These are phyloP conservation scores for Hartigia nigra DNA, from an alignment of 2,888 invertebrate species.

Conservation along the genomic window DNA sequence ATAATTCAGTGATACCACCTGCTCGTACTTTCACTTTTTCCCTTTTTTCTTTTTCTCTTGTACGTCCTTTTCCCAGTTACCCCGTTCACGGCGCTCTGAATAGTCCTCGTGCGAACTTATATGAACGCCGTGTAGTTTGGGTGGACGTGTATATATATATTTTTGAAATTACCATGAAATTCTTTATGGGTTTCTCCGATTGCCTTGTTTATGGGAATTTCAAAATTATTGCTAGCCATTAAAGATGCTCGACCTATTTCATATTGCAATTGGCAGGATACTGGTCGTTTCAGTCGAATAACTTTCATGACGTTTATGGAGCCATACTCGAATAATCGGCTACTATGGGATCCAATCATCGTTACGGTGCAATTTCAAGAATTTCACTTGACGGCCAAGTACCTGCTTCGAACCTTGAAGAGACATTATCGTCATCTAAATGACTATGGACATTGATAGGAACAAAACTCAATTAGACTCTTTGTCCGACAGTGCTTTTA, in stretches of 20 bases:
- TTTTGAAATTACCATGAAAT: not conserved
- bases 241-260: not conserved
- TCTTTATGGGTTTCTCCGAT: not conserved
- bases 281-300: not conserved
- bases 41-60: too few species aligned
- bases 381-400: not conserved
- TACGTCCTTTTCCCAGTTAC: not conserved
- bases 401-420: not conserved
- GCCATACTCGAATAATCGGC: not conserved
- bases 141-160: not conserved
- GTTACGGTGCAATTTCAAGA: not conserved
- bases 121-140: not conserved
- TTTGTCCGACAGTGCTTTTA: constrained; percentile 1
- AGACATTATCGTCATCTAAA: not conserved
- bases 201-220: not conserved
- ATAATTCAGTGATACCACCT: constrained; percentile 6
- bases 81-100: not conserved
- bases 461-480: constrained; percentile 3
- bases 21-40: not conserved
- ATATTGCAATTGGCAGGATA: not conserved
- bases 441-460: not conserved
- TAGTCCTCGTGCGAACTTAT: not conserved
- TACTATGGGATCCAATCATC: not conserved
- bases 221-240: not conserved
- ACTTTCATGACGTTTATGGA: not conserved